Base-by-base conservation (phyloP, 92 coral and sea anemone genomes). In the Porites divaricata region DNA sequence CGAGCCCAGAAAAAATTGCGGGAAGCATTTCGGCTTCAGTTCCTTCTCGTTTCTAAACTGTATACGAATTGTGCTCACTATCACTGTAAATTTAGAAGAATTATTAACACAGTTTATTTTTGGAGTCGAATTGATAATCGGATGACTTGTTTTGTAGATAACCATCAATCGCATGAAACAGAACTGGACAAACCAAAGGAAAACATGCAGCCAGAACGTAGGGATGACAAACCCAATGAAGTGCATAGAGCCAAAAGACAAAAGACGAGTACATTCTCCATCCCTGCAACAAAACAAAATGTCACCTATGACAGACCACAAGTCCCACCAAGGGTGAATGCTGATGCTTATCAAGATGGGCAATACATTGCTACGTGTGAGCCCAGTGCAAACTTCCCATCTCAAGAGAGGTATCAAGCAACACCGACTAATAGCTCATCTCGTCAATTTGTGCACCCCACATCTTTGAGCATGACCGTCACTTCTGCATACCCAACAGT, bases 141-240 rank as follows among this genome's bases (percentile, higher is more conserved):
- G 45, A 35, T 35, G 45, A 35, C 4, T 35, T 35, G 45, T 35
- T 35, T 35, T 35, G 45, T 35, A 35, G 45, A 35, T 4, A 35
- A 35, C 58, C 71, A 11, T 72, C 86, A 14, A 62, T 35, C 22
- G 86, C 45, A 35, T 35, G 45, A 81, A 61, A 14, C 78, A 72
- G 78, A 70, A 16, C 58, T 70, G 6, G 78, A 81, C 62, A 81
- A 81, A 62, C 86, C 86, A 28, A 71, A 70, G 54, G 78, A 81
- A n/a, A 81, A 71, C 70, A 59, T 57, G 70, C 86, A 71, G n/a
- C 70, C 77, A 63, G 78, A 72, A 1, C 78, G 24, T 4, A 16
- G 11, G 16, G 70, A 71, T 23, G 86, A 82, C 19, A 63, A 25
- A 67, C 28, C 54, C 58, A 80, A 82, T 12, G 72, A 61, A 63